A percentile compares a stretch with the other conserved stretches of the same genome.
These are phyloP conservation scores for Camponotus vicinus DNA, from an alignment of 1,140 invertebrate species.

Conservation along the genomic window DNA sequence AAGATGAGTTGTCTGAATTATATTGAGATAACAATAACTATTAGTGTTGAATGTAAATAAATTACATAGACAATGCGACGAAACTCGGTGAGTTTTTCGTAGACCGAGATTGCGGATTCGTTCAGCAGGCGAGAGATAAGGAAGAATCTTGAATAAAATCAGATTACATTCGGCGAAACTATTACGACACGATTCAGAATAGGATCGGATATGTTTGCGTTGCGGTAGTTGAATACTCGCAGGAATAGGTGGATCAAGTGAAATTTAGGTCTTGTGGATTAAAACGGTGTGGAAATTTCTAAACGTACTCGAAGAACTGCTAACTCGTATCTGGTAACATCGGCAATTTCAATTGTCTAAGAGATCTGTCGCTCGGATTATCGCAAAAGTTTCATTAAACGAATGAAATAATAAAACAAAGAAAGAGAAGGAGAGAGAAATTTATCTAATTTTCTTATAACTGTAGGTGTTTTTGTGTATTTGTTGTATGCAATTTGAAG, in stretches of 20 bases:
- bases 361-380: constrained; percentile 26
- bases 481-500: background rate
- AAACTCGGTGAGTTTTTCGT: constrained; percentile 9
- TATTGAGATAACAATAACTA: background rate
- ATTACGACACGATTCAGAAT: constrained; percentile 50
- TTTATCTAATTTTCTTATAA: background rate
- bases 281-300: constrained; percentile 11
- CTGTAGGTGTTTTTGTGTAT: background rate
- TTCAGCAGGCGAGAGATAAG: constrained; percentile 7
- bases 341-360: constrained; percentile 28
- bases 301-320: constrained; percentile 6
- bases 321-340: constrained; percentile 18
- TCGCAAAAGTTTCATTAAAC: constrained; percentile 19
- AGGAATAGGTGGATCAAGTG: constrained; percentile 27
- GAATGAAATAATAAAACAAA: background rate
- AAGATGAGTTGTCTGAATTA: background rate
- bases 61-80: background rate
- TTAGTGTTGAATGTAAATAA: background rate
- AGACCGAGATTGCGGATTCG: background rate
- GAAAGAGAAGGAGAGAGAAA: background rate
- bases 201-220: constrained; percentile 49
- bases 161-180: constrained; percentile 51
- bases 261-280: constrained; percentile 47
- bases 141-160: constrained; percentile 35
- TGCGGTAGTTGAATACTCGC: background rate